These are phyloP conservation scores for Lagocephalus sceleratus DNA, from an alignment of 2,797 vertebrate species.

Conservation along the genomic window DNA sequence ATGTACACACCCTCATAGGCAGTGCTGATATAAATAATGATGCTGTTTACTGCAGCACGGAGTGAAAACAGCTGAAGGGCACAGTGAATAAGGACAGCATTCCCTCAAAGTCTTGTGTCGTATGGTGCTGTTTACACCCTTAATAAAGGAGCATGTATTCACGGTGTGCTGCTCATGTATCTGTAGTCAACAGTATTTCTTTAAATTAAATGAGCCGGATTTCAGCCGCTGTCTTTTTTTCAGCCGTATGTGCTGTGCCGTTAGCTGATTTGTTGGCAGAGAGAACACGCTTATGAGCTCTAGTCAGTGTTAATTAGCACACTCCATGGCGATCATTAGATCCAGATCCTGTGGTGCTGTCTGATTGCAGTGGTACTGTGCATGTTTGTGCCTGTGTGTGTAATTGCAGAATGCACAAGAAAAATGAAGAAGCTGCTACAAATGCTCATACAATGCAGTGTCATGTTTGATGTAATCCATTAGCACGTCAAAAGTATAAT, in stretches of 20 bases:
- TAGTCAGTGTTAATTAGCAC: slow-evolving; percentile 80
- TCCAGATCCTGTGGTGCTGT: slow-evolving; percentile 76
- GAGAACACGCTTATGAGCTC: slow-evolving; percentile 53
- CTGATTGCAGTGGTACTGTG: slow-evolving; percentile 77
- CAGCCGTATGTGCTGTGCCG: slow-evolving; percentile 43
- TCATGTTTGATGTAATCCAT: slow-evolving; percentile 3
- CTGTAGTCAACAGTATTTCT: slow-evolving; percentile 32
- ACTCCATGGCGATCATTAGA: slow-evolving; percentile 85
- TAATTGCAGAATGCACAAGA: slow-evolving; percentile 6
- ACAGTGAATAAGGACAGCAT: slow-evolving; percentile 65
- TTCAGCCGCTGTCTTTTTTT: slow-evolving; percentile 22
- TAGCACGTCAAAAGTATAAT: slow-evolving; percentile 12
- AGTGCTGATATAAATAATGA: slow-evolving; percentile 72
- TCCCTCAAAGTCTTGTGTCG: slow-evolving; percentile 61
- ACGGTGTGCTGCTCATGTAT: slow-evolving; percentile 36
- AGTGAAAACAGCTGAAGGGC: slow-evolving; percentile 70
- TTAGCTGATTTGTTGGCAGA: slow-evolving; percentile 66
- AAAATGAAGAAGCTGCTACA: slow-evolving; percentile 14
- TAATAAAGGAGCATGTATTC: slow-evolving; percentile 54
- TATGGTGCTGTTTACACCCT: slow-evolving; percentile 62
- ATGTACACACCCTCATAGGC: slow-evolving; percentile 53
- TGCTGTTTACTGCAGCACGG: slow-evolving; percentile 67
- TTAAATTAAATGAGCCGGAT: slow-evolving; percentile 26
- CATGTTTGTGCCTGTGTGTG: slow-evolving; percentile 7
- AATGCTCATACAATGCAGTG: neutral